Conservation (phyloP, 2,888 invertebrate species). For the Chrysolina haemoptera region DNA sequence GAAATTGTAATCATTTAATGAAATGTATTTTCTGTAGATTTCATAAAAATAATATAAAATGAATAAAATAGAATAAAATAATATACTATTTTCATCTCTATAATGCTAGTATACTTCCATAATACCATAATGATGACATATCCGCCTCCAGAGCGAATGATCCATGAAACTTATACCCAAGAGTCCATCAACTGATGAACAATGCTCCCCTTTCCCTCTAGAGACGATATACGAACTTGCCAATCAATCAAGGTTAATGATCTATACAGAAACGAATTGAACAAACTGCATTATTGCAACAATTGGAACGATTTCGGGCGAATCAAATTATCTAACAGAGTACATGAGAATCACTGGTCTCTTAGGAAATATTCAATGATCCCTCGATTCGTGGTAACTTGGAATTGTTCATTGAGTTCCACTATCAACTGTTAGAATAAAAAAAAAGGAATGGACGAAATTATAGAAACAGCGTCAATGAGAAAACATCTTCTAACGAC, state of each 20-base stretch:
- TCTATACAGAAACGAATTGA: constrained; percentile 56
- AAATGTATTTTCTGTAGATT: too few relatives aligned
- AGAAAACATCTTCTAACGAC: too few relatives aligned
- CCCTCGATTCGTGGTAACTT: too few relatives aligned
- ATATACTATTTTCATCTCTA: neutral
- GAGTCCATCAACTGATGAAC: constrained; percentile 63
- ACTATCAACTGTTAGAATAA: too few relatives aligned
- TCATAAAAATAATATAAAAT: too few relatives aligned
- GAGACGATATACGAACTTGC: constrained; percentile 56
- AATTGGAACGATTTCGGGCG: neutral
- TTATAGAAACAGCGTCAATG: too few relatives aligned
- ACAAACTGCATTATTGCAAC: constrained; percentile 40
- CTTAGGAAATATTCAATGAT: too few relatives aligned
- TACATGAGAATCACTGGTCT: neutral
- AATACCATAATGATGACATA: constrained; percentile 27
- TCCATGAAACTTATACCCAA: constrained; percentile 54
- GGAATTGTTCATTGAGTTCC: too few relatives aligned
- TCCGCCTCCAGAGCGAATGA: constrained; percentile 49
- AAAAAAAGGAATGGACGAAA: too few relatives aligned
- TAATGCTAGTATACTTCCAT: constrained; percentile 8
- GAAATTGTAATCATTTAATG: too few relatives aligned
- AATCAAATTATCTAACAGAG: constrained; percentile 6
- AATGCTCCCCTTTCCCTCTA: constrained; percentile 43
- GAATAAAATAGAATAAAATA: too few relatives aligned
- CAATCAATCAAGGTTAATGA: constrained; percentile 61